Conservation (phyloP, 1,140 invertebrate genomes). For the Adoxophyes honmai region DNA sequence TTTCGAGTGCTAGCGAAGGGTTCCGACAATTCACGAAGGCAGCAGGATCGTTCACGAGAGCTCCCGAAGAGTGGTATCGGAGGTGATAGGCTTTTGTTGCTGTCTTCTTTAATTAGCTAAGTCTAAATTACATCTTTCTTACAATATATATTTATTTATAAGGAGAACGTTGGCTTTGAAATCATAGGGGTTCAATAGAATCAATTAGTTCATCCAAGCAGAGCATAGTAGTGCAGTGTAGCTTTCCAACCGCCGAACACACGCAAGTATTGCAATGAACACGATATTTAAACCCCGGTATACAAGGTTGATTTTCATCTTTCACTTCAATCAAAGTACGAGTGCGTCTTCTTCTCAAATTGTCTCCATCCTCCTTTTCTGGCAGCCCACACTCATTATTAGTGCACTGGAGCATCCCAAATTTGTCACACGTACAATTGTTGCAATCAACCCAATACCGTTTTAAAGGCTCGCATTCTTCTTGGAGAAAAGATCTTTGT, state of each 20-base stretch:
- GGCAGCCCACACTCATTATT: conserved; percentile 26
- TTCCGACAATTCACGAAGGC: too few species aligned
- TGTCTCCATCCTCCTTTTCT: not conserved
- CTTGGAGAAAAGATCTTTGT: conserved; percentile 16
- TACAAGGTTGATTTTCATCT: conserved; percentile 30
- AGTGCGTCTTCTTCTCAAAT: not conserved
- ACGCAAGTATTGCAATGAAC: conserved; percentile 60
- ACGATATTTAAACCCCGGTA: conserved; percentile 49
- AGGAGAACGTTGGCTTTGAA: too few species aligned
- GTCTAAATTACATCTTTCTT: not conserved
- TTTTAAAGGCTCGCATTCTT: conserved; percentile 35
- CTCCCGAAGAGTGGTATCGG: too few species aligned
- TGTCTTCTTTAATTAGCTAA: not conserved
- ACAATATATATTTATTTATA: too few species aligned
- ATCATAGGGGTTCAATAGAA: too few species aligned
- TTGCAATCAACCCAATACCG: conserved; percentile 63
- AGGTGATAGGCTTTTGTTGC: too few species aligned
- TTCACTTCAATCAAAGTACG: conserved; percentile 25
- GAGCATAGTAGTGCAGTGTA: conserved; percentile 51
- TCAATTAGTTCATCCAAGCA: conserved; percentile 25
- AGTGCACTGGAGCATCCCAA: conserved; percentile 51
- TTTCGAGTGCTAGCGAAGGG: too few species aligned
- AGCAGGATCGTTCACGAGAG: too few species aligned
- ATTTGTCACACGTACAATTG: conserved; percentile 45
- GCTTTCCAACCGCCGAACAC: conserved; percentile 39